These are phyloP conservation scores for Philopedon plagiatum DNA, from an alignment of 2,888 invertebrate genomes.

Conservation along the genomic window DNA sequence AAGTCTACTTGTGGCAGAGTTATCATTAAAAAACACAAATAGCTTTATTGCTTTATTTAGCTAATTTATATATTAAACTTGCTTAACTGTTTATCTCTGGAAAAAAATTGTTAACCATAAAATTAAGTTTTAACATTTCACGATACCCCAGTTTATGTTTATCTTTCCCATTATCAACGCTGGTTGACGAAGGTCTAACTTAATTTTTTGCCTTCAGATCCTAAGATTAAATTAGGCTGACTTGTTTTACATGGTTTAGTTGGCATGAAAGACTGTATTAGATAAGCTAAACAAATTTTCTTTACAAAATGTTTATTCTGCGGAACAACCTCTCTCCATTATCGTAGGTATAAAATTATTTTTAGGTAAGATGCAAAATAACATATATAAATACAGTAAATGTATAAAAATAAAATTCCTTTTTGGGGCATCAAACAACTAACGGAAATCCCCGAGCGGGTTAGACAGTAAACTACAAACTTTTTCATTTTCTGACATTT, in stretches of 20 bases:
- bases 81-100: background rate
- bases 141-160: conserved; percentile 6
- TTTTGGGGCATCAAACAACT: too few species aligned
- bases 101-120: background rate
- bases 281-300: conserved; percentile 23
- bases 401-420: too few species aligned
- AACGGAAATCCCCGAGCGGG: too few species aligned
- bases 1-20: too few species aligned
- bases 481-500: too few species aligned
- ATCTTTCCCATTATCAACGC: conserved; percentile 5
- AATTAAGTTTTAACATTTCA: conserved; percentile 19
- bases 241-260: conserved; percentile 32
- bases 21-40: too few species aligned
- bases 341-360: background rate
- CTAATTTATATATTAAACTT: background rate
- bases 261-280: conserved; percentile 6
- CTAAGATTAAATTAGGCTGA: conserved; percentile 25
- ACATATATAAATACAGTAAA: too few species aligned
- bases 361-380: too few species aligned
- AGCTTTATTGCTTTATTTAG: background rate
- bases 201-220: conserved; percentile 20
- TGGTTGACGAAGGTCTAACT: conserved; percentile 14
- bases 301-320: background rate
- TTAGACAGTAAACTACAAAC: too few species aligned
- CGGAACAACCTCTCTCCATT: background rate